phyloP scores from a whole-genome alignment of 2,113 vertebrate genomes.

The Caracal caracal region DNA sequence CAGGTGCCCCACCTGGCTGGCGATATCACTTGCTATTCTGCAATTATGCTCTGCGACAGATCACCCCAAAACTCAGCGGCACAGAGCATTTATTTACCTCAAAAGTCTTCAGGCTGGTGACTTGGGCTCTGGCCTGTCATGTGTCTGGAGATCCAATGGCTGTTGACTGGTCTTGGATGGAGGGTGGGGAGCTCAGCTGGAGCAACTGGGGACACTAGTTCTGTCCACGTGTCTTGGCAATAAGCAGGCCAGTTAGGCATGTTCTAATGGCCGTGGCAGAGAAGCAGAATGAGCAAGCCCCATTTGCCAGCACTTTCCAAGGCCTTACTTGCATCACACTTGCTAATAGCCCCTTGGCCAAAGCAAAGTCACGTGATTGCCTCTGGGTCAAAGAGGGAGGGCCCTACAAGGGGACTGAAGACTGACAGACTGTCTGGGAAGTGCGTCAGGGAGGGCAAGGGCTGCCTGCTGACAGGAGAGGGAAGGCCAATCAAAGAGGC shows the following conservation, averaged over 20 bases:
- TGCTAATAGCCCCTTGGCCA: not conserved
- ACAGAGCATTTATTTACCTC: not conserved
- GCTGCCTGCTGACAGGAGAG: not conserved
- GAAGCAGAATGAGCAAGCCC: not conserved
- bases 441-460: not conserved
- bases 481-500: not conserved
- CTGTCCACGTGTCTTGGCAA: not conserved
- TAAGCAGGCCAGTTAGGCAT: not conserved
- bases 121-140: not conserved
- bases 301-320: not conserved
- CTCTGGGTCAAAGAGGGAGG: not conserved
- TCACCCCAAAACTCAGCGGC: not conserved
- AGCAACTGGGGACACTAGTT: not conserved
- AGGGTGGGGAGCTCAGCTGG: not conserved
- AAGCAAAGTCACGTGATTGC: not conserved
- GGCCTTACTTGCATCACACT: not conserved
- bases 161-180: not conserved
- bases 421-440: not conserved
- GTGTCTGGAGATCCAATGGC: not conserved
- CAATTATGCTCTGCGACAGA: rapidly evolving
- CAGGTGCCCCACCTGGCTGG: not conserved
- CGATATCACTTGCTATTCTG: not conserved
- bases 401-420: no score
- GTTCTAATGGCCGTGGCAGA: not conserved
- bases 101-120: not conserved